Percentiles rank a stretch among this genome's conserved stretches.
Conservation (phyloP, 2,113 vertebrate species). For the Riparia riparia region DNA sequence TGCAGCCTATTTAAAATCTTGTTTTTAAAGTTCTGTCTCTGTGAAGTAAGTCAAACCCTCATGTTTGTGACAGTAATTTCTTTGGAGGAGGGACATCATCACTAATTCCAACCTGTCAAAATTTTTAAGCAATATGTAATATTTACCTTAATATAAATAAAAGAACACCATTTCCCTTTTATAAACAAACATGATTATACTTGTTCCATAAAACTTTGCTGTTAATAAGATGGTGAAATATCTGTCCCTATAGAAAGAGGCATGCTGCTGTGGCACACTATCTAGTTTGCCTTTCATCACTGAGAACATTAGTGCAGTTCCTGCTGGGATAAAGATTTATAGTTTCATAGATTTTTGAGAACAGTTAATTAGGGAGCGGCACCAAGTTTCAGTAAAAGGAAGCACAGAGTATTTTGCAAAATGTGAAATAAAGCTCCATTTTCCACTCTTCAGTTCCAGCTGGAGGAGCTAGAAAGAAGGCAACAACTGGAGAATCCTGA, state of each 20-base stretch:
- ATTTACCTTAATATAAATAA: neutral
- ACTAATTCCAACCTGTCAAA: neutral
- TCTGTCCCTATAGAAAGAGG: neutral
- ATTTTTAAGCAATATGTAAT: neutral
- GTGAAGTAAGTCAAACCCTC: neutral
- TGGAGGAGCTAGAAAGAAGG: neutral
- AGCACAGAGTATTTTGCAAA: neutral
- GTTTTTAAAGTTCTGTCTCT: neutral
- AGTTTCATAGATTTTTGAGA: constrained; percentile 1
- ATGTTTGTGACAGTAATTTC: neutral
- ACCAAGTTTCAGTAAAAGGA: neutral
- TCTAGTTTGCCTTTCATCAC: constrained; percentile 1
- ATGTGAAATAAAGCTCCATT: neutral
- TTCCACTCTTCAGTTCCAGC: neutral
- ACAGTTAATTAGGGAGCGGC: constrained; percentile 10
- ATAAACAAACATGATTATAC: neutral
- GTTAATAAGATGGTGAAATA: neutral
- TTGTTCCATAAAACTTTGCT: neutral
- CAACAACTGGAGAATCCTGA: neutral
- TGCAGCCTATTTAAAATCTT: neutral
- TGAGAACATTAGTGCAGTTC: neutral
- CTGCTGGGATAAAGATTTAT: constrained; percentile 15
- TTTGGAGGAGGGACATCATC: neutral
- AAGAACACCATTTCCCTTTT: neutral
- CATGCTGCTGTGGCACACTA: neutral